Base-by-base conservation (phyloP, 2,797 vertebrate genomes). In the Enteromius unitaeniatus region DNA sequence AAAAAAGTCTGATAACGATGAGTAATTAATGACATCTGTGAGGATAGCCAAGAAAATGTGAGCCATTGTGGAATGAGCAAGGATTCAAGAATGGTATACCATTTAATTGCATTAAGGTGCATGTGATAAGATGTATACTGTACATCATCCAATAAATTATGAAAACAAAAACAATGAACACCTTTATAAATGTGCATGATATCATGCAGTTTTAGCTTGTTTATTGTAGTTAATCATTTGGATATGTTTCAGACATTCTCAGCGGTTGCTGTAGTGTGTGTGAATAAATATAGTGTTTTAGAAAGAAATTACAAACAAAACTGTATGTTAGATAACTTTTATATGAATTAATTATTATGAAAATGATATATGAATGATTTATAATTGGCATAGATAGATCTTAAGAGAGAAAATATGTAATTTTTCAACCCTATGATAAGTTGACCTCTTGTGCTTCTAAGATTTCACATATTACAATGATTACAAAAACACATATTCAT, bases 101-200 rank as follows among this genome's bases (percentile, higher is more conserved):
- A 26, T 34, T 77, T 58, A 58, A 49, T 45, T 47, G 17, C 40
- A 78, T 45, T 65, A 15, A n/a, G 8, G 34, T 8, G 64, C 34
- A 55, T 19, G 17, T 70, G 23, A 26, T 45, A 34, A 45, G 11
- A 37, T 28, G 8, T 70, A 31, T 17, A 11, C 37, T 40, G 60
- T 31, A 31, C 62, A 31, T 64, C 62, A 60, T 60, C 53, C 34
- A 73, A 23, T 73, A n/a, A 21, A 58, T 79, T 2, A 79, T 26
- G 47, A 3, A 40, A 51, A 10, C 42, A 17, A 58, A 45, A 49
- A 1, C 42, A 37, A 42, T 11, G 7, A 81, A 34, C 28, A 62
- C 68, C 23, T 40, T 15, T 0, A 37, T 40, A 31, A 82, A 13
- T 65, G 9, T 70, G 65, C 1, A 4, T 73, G 40, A 64, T 73